Conservation (phyloP, 2,888 invertebrate genomes). For the Rhagonycha lutea region DNA sequence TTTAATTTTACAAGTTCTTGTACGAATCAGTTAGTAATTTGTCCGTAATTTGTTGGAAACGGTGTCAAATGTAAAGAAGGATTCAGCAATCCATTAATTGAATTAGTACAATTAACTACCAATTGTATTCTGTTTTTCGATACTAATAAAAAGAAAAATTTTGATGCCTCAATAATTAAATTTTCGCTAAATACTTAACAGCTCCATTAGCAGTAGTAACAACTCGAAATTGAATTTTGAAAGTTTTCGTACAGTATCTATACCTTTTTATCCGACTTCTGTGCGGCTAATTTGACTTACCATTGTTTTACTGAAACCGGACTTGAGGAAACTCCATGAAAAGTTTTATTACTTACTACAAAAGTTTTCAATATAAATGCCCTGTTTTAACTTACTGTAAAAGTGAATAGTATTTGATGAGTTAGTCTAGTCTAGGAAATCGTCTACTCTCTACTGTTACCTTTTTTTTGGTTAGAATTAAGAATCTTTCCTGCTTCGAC, state of each 20-base stretch:
- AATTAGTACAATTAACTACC: neutral
- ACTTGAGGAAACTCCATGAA: neutral
- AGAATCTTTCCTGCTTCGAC: neutral
- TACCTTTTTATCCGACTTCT: neutral
- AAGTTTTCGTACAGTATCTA: neutral
- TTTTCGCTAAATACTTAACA: neutral
- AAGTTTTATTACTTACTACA: neutral
- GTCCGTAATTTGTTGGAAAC: conserved; percentile 11
- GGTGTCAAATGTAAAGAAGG: conserved; percentile 4
- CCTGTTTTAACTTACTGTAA: neutral
- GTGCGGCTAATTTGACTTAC: neutral
- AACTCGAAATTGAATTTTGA: neutral
- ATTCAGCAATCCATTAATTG: neutral
- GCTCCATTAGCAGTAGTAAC: neutral
- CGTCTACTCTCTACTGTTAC: too few relatives aligned
- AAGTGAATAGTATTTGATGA: neutral
- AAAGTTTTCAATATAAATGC: neutral
- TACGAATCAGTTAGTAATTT: conserved; percentile 11
- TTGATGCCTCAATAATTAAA: neutral
- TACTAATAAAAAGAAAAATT: neutral
- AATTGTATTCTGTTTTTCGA: neutral
- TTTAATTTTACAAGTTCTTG: conserved; percentile 1
- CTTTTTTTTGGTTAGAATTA: neutral
- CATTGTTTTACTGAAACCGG: neutral
- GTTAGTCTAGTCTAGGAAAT: neutral